Evolutionary conservation across 2,888 invertebrate species (phyloP).

Genomic region (Nemotelus nigrinus): DNA sequence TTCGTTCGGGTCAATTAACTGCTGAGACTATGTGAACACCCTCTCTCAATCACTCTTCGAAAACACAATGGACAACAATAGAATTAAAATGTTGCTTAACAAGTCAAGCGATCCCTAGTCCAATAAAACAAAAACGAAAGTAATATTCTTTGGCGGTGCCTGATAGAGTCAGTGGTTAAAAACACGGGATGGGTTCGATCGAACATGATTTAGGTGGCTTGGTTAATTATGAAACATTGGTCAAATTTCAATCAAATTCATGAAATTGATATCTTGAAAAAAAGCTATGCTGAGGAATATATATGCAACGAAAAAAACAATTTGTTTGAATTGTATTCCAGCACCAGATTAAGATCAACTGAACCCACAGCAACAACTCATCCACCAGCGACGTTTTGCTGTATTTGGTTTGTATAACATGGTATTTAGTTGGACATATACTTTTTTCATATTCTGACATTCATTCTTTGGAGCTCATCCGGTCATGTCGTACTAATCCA

Average conservation of each 20-base stretch:
- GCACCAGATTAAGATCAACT: too few relatives aligned
- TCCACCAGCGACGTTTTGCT: too few relatives aligned
- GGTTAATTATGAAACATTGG: too few relatives aligned
- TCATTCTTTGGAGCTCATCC: slow-evolving; percentile 27
- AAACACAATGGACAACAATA: background rate
- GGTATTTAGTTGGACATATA: slow-evolving; percentile 9
- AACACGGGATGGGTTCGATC: background rate
- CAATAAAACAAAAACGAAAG: background rate
- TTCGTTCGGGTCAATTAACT: slow-evolving; percentile 60
- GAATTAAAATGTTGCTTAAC: background rate
- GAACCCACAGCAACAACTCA: too few relatives aligned
- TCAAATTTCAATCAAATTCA: too few relatives aligned
- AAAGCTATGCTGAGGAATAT: too few relatives aligned
- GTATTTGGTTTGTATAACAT: too few relatives aligned
- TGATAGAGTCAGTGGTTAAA: background rate
- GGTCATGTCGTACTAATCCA: slow-evolving; percentile 30
- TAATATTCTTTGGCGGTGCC: background rate
- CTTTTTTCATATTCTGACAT: slow-evolving; percentile 3
- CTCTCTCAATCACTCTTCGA: background rate
- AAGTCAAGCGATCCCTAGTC: background rate
- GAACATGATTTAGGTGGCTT: too few relatives aligned
- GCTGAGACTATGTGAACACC: slow-evolving; percentile 44
- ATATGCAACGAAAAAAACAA: too few relatives aligned
- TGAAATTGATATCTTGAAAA: too few relatives aligned
- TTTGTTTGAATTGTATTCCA: too few relatives aligned